Evolutionary conservation across 2,888 invertebrate species (phyloP).

Genomic region (Torymus texanus): DNA sequence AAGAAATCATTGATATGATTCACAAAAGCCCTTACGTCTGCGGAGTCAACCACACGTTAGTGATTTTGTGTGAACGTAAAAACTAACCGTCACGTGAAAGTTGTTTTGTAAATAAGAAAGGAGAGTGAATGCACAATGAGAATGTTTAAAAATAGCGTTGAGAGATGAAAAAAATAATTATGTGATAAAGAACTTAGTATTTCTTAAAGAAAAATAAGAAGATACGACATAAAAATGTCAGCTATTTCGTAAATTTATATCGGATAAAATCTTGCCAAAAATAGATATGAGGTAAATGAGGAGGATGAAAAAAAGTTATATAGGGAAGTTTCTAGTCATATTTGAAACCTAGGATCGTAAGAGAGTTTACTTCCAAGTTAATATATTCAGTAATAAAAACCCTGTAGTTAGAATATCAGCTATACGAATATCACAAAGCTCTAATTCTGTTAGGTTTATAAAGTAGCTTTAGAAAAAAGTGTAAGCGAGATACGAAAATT

Average conservation of each 20-base stretch:
- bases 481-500: conserved; percentile 40
- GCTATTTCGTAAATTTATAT: conserved; percentile 72
- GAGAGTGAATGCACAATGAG: conserved; percentile 51
- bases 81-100: conserved; percentile 50
- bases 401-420: conserved; percentile 56
- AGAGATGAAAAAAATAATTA: conserved; percentile 60
- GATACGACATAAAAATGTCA: conserved; percentile 58
- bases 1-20: conserved; percentile 24
- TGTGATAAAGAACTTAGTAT: conserved; percentile 62
- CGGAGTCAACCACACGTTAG: conserved; percentile 30
- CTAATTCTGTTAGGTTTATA: conserved; percentile 56
- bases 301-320: conserved; percentile 49
- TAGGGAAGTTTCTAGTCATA: conserved; percentile 69
- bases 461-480: conserved; percentile 50
- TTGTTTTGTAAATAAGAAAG: conserved; percentile 65
- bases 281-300: conserved; percentile 54
- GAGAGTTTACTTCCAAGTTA: conserved; percentile 63
- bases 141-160: conserved; percentile 56
- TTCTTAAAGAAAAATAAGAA: conserved; percentile 58
- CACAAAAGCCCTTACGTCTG: conserved; percentile 22
- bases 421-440: conserved; percentile 51
- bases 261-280: conserved; percentile 68
- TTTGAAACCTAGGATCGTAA: conserved; percentile 61
- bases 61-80: conserved; percentile 43
- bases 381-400: conserved; percentile 59